Percentiles rank a stretch among this genome's conserved stretches.
These are phyloP conservation scores for Platorchestia sp. DNA, from an alignment of 1,140 invertebrate species.

Conservation along the genomic window DNA sequence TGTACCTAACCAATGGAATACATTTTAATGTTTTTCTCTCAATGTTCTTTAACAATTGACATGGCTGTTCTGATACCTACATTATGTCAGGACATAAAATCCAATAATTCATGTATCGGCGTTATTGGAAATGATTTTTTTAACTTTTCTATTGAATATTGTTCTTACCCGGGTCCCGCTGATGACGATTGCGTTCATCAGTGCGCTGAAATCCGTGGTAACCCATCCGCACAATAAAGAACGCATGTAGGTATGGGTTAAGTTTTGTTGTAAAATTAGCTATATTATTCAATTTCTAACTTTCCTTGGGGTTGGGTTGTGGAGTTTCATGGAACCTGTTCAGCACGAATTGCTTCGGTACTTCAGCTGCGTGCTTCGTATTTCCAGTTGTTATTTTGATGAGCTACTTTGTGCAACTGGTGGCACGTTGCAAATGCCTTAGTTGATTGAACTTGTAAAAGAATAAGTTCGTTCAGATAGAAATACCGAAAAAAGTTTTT, in stretches of 20 bases:
- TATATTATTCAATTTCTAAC: background rate
- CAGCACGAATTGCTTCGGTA: background rate
- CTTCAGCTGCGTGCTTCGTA: background rate
- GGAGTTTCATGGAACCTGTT: background rate
- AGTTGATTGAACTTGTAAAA: background rate
- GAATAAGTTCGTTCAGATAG: background rate
- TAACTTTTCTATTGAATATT: too few species aligned
- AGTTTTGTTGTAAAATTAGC: background rate
- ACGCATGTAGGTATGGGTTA: background rate
- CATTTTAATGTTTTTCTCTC: too few species aligned
- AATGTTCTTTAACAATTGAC: too few species aligned
- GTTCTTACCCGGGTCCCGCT: too few species aligned
- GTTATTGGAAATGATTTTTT: too few species aligned
- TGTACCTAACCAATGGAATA: too few species aligned
- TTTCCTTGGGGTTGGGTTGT: background rate
- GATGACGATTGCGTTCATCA: too few species aligned
- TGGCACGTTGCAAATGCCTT: background rate
- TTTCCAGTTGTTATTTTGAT: background rate
- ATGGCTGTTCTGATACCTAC: too few species aligned
- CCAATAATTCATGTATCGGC: too few species aligned
- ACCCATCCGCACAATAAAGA: too few species aligned
- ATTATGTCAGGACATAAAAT: too few species aligned
- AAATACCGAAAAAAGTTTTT: background rate
- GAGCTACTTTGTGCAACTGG: background rate
- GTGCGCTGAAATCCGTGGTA: too few species aligned